Base-by-base conservation (phyloP, 64 coral and sea anemone species). In the Stichodactyla helianthus region DNA sequence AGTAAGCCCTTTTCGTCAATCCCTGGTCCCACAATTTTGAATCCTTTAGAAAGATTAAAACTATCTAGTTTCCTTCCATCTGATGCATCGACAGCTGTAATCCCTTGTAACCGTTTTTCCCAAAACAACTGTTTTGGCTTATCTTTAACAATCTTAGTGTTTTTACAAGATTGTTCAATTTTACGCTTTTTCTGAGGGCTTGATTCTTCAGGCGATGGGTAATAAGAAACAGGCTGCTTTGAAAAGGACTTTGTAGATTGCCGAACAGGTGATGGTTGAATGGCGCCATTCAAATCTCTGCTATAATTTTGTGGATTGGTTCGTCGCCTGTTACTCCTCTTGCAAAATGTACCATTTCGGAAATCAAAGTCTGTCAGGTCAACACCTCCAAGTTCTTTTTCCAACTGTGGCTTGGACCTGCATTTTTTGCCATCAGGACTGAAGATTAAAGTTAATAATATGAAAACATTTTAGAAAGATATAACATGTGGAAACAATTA, bases 361-460 rank as follows among this genome's bases (percentile, higher is more conserved):
- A 97, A 97, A 58, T 97, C 94, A 93, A 97, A 97, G 71, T 97
- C 91, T 51, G 91, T 89, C 15, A 97, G 89, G 53, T 97, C 94
- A 67, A 97, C 71, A 14, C 91, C 94, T 71, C 91, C 91, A 71
- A 97, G 84, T 20, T 85, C 79, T 88, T 97, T 93, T 23, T 97
- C 94, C 25, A 97, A 79, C 59, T 97, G 94, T 88, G 94, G 91
- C 82, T 97, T 97, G 25, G 94, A 97, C 14, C 94, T 87, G 62
- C 91, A 86, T 90, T 97, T 97, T 84, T 97, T 97, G 83, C 94
- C 94, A 97, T 97, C 94, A 64, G 94, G 94, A 52, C 94, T 97
- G 68, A 51, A 76, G n/a, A 28, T 12, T 62, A 93, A 82, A 89
- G 60, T 27, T 8, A 82, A 83, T 54, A 20, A 82, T 17, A 82